These are phyloP conservation scores for Tretioscincus oriximinensis DNA, from an alignment of 2,113 vertebrate genomes.

Conservation along the genomic window DNA sequence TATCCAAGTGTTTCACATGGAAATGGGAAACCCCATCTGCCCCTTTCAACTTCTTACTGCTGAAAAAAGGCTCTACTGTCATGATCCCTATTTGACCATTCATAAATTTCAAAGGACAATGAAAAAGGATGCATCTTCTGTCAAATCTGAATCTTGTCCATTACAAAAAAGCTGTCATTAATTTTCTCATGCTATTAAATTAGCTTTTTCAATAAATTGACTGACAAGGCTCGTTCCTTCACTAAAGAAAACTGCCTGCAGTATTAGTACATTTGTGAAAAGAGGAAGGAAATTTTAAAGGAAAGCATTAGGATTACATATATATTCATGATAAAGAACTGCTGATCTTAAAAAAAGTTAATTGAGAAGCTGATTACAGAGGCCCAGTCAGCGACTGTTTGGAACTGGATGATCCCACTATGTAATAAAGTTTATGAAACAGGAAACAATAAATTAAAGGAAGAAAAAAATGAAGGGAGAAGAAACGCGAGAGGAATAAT, in stretches of 20 bases:
- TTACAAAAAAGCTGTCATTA: too few relatives aligned
- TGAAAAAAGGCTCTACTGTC: not conserved
- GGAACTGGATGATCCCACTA: too few relatives aligned
- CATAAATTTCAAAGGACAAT: not conserved
- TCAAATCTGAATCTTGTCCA: not conserved
- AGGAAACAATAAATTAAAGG: too few relatives aligned
- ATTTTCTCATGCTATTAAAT: conserved; percentile 38
- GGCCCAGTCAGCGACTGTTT: too few relatives aligned
- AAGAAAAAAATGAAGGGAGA: too few relatives aligned
- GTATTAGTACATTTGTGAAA: conserved; percentile 1
- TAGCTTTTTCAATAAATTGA: conserved; percentile 43
- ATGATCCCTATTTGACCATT: not conserved
- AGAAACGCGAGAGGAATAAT: too few relatives aligned
- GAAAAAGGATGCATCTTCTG: too few relatives aligned
- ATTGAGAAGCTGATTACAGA: too few relatives aligned
- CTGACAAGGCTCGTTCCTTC: conserved; percentile 24
- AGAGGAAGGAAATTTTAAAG: conserved; percentile 12
- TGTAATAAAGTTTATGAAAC: too few relatives aligned
- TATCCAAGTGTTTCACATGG: not conserved
- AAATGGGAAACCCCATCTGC: not conserved
- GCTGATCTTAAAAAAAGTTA: too few relatives aligned
- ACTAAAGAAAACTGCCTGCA: conserved; percentile 37
- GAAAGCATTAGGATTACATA: not conserved
- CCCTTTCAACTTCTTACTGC: not conserved
- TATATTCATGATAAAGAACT: too few relatives aligned